Base-by-base conservation (phyloP, 2,888 invertebrate genomes). In the Drosophila hamatofila region DNA sequence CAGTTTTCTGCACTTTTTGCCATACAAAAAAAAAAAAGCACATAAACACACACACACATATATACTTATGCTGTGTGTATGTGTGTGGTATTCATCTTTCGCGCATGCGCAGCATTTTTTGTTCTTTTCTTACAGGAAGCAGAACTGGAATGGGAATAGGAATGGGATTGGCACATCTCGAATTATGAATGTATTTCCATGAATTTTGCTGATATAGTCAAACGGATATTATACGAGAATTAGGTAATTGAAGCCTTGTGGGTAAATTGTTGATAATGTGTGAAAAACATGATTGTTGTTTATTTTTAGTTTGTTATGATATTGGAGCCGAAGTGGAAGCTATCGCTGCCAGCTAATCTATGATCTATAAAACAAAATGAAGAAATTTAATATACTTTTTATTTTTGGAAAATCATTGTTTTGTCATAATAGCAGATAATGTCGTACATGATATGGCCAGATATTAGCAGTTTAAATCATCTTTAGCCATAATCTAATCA, bases 221-320 rank as follows among this genome's bases (percentile, higher is more conserved):
- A 80, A 63, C 76, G 84, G 80, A 81, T 73, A 73, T 72, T 63
- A 63, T 25, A 27, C 27, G 68, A 55, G 68, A 55, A 71, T 80
- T 66, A 82, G 56, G 87, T 69, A 83, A 83, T 65, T 70, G 60
- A 69, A 83, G 72, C 69, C 48, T 64, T 73, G 81, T 83, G 86
- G 83, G 83, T 83, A 85, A 81, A 72, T 62, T 65, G 41, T 73
- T 62, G 25, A 60, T 37, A 30, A 23, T 60, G n/a, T 61, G 23
- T 41, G 35, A 18, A 55, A 44, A n/a, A 54, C 18, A 39, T 3
- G n/a, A 23, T 54, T 54, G 39, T 39, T 54, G 37, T 54, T 54
- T 52, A 35, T 35, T 35, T 52, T 39, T 18, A n/a, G 21, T 48
- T 39, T 56, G 35, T 48, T 46, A 30, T 62, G 57, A 48, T 57